phyloP scores from a whole-genome alignment of 2,113 vertebrate genomes.

The Nestor notabilis region DNA sequence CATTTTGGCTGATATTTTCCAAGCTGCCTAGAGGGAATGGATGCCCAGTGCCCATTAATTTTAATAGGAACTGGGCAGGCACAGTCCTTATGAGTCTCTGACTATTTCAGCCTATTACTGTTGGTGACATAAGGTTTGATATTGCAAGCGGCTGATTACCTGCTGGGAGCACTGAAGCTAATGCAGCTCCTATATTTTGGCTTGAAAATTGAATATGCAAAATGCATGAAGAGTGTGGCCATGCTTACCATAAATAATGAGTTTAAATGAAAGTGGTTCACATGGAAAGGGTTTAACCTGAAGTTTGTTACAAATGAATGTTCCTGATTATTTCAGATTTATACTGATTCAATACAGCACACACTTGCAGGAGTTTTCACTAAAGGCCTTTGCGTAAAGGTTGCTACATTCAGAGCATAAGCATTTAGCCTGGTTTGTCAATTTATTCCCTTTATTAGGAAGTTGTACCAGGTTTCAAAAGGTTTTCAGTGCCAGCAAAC shows the following conservation, averaged over 20 bases:
- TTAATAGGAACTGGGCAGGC: constrained; percentile 48
- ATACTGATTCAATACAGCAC: not conserved
- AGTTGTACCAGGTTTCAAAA: not conserved
- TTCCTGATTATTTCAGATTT: constrained; percentile 52
- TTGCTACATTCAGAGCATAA: not conserved
- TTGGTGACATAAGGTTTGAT: constrained; percentile 32
- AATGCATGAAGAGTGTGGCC: not conserved
- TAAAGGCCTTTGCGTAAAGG: constrained; percentile 22
- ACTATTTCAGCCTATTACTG: constrained; percentile 31
- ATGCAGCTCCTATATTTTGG: constrained; percentile 9
- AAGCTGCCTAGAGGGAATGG: constrained; percentile 49
- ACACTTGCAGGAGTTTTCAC: constrained; percentile 14
- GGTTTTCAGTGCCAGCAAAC: not conserved
- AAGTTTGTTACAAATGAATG: not conserved
- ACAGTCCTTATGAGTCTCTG: not conserved
- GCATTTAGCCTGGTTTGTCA: not conserved
- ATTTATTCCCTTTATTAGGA: not conserved
- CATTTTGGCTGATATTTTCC: constrained; percentile 61
- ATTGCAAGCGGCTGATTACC: constrained; percentile 12
- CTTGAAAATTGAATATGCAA: constrained; percentile 46
- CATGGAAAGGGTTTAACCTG: not conserved
- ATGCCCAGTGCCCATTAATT: constrained; percentile 43
- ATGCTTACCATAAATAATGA: constrained; percentile 45
- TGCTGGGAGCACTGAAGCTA: constrained; percentile 30
- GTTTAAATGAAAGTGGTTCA: not conserved